Percentiles rank a stretch among this genome's conserved stretches.
Conservation (phyloP, 2,888 invertebrate genomes). For the Octodonta nipae region DNA sequence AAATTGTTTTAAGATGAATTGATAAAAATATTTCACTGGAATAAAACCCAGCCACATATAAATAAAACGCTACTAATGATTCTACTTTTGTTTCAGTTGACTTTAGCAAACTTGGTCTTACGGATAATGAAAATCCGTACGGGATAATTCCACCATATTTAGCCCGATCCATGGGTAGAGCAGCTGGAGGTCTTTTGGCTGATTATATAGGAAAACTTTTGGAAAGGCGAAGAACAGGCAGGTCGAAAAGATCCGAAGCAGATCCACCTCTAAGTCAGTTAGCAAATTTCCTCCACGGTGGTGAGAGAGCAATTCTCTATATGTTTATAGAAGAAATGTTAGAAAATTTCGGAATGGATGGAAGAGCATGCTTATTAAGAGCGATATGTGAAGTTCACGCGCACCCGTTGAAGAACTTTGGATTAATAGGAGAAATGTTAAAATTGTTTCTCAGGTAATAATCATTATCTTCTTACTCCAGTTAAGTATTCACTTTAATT, state of each 20-base stretch:
- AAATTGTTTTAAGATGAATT: no score
- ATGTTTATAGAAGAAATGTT: constrained; percentile 67
- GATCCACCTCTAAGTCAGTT: constrained; percentile 28
- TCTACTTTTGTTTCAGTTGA: constrained; percentile 47
- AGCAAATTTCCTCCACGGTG: constrained; percentile 55
- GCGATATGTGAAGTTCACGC: constrained; percentile 81
- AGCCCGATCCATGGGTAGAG: constrained; percentile 60
- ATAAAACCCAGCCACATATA: no score
- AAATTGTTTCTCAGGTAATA: constrained; percentile 77
- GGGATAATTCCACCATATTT: constrained; percentile 66
- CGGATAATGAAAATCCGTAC: constrained; percentile 79
- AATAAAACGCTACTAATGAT: neutral
- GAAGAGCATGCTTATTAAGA: constrained; percentile 66
- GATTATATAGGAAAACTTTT: constrained; percentile 62
- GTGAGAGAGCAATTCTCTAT: constrained; percentile 68
- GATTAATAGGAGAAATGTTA: constrained; percentile 68
- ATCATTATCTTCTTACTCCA: no score
- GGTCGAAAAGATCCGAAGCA: no score
- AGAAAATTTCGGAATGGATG: constrained; percentile 67
- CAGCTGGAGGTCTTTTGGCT: constrained; percentile 55
- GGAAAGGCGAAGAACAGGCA: constrained; percentile 41
- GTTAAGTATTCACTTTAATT: no score
- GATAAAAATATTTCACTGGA: no score
- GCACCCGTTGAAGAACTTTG: constrained; percentile 61
- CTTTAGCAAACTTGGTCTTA: constrained; percentile 70